Conservation (phyloP, 2,888 invertebrate genomes). For the Cheiracanthium punctorium region DNA sequence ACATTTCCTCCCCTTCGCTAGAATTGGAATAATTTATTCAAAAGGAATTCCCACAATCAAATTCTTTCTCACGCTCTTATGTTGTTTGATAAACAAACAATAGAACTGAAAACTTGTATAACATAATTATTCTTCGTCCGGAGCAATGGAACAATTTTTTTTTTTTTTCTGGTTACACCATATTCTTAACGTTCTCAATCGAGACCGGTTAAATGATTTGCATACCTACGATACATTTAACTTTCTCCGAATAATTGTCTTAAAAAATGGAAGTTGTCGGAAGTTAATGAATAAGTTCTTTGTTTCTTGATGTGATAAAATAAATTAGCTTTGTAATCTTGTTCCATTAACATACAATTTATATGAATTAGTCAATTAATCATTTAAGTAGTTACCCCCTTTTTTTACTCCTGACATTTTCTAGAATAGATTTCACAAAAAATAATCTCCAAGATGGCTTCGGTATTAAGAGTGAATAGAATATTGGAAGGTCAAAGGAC, state of each 20-base stretch:
- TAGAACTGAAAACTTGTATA: neutral
- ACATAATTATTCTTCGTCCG: neutral
- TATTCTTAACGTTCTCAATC: neutral
- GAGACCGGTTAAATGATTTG: neutral
- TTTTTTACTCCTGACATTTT: too few species aligned
- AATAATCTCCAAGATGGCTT: too few species aligned
- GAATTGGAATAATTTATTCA: neutral
- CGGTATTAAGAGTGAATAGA: too few species aligned
- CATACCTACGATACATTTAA: neutral
- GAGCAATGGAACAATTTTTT: neutral
- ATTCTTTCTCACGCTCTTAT: neutral
- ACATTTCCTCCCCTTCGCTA: too few species aligned
- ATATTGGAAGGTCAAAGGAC: too few species aligned
- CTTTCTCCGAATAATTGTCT: neutral
- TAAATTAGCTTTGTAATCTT: too few species aligned
- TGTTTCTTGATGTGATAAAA: neutral
- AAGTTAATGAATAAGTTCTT: neutral
- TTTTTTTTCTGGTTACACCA: neutral
- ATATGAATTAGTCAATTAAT: too few species aligned
- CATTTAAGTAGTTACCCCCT: too few species aligned
- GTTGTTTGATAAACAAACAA: neutral
- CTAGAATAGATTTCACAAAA: too few species aligned
- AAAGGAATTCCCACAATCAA: neutral
- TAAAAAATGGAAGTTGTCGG: neutral
- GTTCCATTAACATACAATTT: too few species aligned